Base-by-base conservation (phyloP, 1,140 invertebrate genomes). In the Eubasilissa regina region DNA sequence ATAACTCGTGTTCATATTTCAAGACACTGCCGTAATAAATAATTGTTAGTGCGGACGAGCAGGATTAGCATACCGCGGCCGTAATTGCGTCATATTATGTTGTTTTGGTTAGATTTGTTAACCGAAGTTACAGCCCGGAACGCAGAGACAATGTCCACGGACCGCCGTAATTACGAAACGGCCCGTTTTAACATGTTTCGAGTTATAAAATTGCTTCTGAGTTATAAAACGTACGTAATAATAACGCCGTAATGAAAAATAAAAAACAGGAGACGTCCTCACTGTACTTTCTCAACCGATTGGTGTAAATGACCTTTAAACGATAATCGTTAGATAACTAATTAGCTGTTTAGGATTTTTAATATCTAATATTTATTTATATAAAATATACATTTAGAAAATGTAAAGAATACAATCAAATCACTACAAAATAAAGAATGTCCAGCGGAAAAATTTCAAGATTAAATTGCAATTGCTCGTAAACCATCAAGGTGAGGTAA, bases 181-280 rank as follows among this genome's bases (percentile, higher is more conserved):
- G 64, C 15, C 51, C 48, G 48, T 53, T 55, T 73, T 51, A 51
- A 73, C 68, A 73, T 55, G 68, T 73, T 73, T 73, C 48, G 12
- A 73, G 68, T 73, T 53, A 73, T 53, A 73, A 73, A 73, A 73
- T 73, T 73, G 68, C 68, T 53, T 55, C 68, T n/a, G 48, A 73
- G 68, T 73, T 73, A 73, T 73, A 73, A 73, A 73, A 73, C 48
- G 68, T 73, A 73, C 68, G 68, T 73, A 73, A 73, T 73, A 73
- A 73, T 51, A 73, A 35, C 68, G 48, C 64, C 45, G 64, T 19
- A 68, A 68, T 68, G 64, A 21, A 45, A 68, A 68, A 68, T 47
- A 68, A 68, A 68, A 68, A 68, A 15, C 13, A 17, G 25, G 60
- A 25, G 60, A 12, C 9, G 60, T 8, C 17, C 21, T 58, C 55